These are phyloP conservation scores for Cottus gobio DNA, from an alignment of 2,113 vertebrate species.

Conservation along the genomic window DNA sequence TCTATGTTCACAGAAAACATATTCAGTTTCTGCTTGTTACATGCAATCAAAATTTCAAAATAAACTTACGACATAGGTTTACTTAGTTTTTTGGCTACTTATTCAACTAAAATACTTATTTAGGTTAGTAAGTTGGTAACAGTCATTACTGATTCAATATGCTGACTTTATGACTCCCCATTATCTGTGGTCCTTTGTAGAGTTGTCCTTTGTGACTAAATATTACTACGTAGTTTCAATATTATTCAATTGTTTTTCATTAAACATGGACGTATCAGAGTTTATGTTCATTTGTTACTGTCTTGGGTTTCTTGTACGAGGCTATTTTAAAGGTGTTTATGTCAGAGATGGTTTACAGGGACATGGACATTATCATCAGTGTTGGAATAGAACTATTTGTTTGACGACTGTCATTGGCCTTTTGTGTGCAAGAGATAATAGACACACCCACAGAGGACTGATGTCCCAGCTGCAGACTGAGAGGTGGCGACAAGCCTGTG, in stretches of 20 bases:
- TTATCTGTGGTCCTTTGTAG: too few species aligned
- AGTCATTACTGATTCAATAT: neutral
- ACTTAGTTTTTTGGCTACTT: too few species aligned
- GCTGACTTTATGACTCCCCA: too few species aligned
- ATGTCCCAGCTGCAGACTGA: neutral
- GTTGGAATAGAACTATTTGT: neutral
- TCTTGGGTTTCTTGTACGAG: neutral
- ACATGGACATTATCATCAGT: neutral
- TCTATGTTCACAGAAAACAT: too few species aligned
- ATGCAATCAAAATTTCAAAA: too few species aligned
- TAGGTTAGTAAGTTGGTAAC: too few species aligned
- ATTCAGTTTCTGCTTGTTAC: too few species aligned
- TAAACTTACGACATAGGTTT: too few species aligned
- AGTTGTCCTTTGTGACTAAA: too few species aligned
- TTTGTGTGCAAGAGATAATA: neutral
- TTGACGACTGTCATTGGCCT: neutral
- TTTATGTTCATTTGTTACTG: neutral
- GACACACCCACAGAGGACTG: slow-evolving; percentile 4
- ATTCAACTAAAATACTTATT: too few species aligned
- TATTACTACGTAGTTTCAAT: neutral
- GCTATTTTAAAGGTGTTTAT: neutral
- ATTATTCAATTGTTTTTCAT: neutral
- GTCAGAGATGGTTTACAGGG: neutral
- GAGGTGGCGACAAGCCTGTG: neutral
- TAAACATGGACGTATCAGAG: neutral